Percentiles rank a stretch among this genome's conserved stretches.
phyloP scores from a whole-genome alignment of 2,888 invertebrate species.

The Achlya flavicornis region DNA sequence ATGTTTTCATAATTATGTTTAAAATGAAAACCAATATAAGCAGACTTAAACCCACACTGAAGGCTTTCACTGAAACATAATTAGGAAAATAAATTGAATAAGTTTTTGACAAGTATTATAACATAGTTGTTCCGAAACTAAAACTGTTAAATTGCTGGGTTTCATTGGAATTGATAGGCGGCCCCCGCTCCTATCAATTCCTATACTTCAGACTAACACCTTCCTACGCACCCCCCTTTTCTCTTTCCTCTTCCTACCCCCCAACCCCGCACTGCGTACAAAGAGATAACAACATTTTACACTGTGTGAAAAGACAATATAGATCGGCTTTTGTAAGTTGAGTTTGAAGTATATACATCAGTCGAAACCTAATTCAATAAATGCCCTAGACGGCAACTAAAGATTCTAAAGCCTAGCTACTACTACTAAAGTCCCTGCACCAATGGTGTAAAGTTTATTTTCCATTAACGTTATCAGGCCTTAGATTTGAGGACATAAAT shows the following conservation, averaged over 20 bases:
- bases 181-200: too few species aligned
- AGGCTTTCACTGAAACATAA: background rate
- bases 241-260: background rate
- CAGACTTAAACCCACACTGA: background rate
- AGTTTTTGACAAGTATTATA: slow-evolving; percentile 3
- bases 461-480: too few species aligned
- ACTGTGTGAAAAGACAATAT: background rate
- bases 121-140: background rate
- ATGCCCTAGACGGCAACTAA: too few species aligned
- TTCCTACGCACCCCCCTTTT: background rate
- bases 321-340: background rate
- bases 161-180: background rate
- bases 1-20: too few species aligned
- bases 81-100: background rate
- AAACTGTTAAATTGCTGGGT: background rate
- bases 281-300: background rate
- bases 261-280: slow-evolving; percentile 5
- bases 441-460: too few species aligned
- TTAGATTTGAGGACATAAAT: too few species aligned
- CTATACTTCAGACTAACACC: background rate
- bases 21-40: background rate
- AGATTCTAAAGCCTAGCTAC: too few species aligned
- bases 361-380: too few species aligned
- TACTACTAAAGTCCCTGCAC: too few species aligned
- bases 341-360: too few species aligned